Evolutionary conservation across 2,888 invertebrate genomes (phyloP).

Genomic region (Drosophila peninsularis): DNA sequence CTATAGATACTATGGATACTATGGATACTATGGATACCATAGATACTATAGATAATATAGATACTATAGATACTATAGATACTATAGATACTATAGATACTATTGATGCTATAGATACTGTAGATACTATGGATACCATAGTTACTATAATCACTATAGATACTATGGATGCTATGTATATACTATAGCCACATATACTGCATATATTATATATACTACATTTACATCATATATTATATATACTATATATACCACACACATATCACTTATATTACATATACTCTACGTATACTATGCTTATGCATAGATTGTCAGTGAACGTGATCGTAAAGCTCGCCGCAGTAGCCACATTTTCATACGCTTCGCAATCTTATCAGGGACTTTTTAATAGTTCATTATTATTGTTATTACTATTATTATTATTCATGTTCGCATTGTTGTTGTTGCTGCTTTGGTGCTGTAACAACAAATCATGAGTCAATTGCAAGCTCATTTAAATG

Average conservation of each 20-base stretch:
- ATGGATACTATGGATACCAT: too few species aligned
- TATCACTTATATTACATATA: not conserved
- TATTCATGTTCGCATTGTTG: not conserved
- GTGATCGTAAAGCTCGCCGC: constrained; percentile 23
- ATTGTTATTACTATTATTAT: constrained; percentile 1
- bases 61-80: too few species aligned
- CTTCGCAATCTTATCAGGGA: constrained; percentile 44
- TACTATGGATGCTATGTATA: not conserved
- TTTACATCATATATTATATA: too few species aligned
- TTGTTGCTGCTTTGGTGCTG: too few species aligned
- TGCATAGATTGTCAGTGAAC: constrained; percentile 36
- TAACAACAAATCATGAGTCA: not conserved
- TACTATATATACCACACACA: not conserved
- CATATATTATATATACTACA: not conserved
- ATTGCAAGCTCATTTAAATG: constrained; percentile 38
- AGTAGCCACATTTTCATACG: constrained; percentile 33
- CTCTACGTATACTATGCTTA: not conserved
- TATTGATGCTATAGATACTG: too few species aligned
- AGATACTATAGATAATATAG: too few species aligned
- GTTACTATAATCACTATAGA: not conserved
- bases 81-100: too few species aligned
- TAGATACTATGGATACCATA: too few species aligned
- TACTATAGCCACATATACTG: too few species aligned
- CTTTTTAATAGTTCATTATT: constrained; percentile 18
- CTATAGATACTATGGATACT: too few species aligned